These are phyloP conservation scores for Virgularia gustaviana DNA, from an alignment of 92 coral and sea anemone genomes.

Conservation along the genomic window DNA sequence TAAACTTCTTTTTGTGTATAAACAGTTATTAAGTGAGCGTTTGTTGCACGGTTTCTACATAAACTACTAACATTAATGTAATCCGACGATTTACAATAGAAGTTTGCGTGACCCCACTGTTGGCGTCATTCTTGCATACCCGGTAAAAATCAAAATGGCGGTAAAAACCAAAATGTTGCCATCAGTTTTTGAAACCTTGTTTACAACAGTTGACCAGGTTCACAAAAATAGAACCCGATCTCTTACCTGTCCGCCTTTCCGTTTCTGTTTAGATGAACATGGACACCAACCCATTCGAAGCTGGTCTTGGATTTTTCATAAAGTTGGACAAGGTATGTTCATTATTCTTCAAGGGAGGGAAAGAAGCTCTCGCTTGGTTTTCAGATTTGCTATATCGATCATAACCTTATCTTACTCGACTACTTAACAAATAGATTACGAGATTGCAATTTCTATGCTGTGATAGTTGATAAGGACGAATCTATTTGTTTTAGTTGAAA, in stretches of 20 bases:
- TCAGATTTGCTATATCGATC: neutral
- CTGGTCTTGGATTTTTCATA: constrained; percentile 82
- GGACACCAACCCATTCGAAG: constrained; percentile 91
- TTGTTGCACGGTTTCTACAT: neutral
- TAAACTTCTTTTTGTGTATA: no score
- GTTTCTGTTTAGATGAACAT: constrained; percentile 79
- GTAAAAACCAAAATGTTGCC: neutral
- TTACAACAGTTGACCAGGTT: neutral
- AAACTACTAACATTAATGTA: no score
- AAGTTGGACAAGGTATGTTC: constrained; percentile 74
- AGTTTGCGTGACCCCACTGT: no score
- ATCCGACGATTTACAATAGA: neutral
- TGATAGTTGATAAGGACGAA: no score
- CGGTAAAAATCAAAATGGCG: no score
- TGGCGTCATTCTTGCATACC: no score
- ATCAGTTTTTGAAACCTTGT: neutral
- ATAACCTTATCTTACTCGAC: neutral
- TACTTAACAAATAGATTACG: no score
- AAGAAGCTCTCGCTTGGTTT: neutral
- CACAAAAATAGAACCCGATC: neutral
- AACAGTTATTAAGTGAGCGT: no score
- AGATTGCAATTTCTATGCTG: no score
- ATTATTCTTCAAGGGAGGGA: neutral
- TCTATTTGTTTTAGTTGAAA: no score
- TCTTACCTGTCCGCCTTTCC: neutral